Conservation (phyloP, 2,797 vertebrate species). For the Peromyscus eremicus region DNA sequence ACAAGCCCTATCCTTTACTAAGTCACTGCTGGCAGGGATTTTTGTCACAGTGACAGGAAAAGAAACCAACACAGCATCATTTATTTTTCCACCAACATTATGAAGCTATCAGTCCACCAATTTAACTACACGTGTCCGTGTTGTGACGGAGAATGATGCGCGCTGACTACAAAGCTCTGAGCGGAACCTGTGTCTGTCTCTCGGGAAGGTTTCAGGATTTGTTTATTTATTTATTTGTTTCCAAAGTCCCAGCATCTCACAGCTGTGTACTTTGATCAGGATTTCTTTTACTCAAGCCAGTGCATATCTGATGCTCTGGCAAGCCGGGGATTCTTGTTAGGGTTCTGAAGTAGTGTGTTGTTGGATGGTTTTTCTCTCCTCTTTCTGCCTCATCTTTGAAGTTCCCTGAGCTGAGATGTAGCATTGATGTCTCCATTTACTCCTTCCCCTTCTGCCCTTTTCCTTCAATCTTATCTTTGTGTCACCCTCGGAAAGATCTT, state of each 20-base stretch:
- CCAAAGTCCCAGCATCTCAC: not conserved
- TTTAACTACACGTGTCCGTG: not conserved
- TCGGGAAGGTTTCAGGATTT: not conserved
- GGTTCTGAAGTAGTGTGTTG: not conserved
- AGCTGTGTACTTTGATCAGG: not conserved
- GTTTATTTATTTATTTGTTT: not conserved
- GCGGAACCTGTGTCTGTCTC: not conserved
- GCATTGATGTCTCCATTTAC: not conserved
- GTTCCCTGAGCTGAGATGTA: not conserved
- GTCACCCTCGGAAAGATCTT: not conserved
- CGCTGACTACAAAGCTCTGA: not conserved
- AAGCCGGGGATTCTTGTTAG: not conserved
- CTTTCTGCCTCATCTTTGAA: not conserved
- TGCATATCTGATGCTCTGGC: not conserved
- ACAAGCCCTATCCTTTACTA: not conserved
- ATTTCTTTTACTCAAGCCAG: not conserved
- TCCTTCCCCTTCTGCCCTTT: too few species aligned
- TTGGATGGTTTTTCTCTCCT: not conserved
- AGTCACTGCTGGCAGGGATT: not conserved
- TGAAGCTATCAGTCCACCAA: not conserved
- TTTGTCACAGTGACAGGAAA: not conserved
- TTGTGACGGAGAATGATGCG: not conserved
- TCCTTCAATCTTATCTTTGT: not conserved
- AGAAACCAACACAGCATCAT: not conserved
- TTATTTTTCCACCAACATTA: not conserved